phyloP scores from a whole-genome alignment of 2,797 vertebrate species.

The Acrossocheilus wenchowensis region DNA sequence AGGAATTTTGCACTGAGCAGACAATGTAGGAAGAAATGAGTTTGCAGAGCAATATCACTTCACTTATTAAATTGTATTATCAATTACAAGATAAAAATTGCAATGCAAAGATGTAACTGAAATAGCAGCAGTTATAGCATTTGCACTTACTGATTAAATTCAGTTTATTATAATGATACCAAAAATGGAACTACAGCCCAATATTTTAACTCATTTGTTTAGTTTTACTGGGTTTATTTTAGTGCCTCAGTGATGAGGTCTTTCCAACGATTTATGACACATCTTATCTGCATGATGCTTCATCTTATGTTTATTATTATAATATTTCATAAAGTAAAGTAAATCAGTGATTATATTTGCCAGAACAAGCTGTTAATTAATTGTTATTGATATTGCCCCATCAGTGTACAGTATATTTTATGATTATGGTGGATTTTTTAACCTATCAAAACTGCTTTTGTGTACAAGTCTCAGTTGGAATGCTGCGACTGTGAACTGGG shows the following conservation, averaged over 20 bases:
- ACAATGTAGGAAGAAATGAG: background rate
- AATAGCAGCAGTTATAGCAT: background rate
- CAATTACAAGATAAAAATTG: background rate
- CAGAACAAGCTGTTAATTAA: background rate
- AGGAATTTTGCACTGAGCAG: background rate
- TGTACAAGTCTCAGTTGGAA: constrained; percentile 6
- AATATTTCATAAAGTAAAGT: background rate
- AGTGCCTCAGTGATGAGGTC: background rate
- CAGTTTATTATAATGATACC: background rate
- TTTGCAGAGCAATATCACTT: background rate
- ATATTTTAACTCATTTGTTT: background rate
- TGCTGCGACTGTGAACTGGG: constrained; percentile 5
- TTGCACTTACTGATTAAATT: background rate
- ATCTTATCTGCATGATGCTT: background rate
- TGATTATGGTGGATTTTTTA: background rate
- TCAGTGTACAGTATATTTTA: background rate
- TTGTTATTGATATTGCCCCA: background rate
- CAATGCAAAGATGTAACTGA: background rate
- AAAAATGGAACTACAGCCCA: background rate
- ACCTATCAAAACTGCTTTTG: background rate
- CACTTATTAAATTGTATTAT: background rate
- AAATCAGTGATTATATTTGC: background rate
- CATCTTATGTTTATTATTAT: background rate
- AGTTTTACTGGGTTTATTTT: background rate
- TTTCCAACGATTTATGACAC: background rate